These are phyloP conservation scores for Hylia prasina DNA, from an alignment of 2,113 vertebrate genomes.

Conservation along the genomic window DNA sequence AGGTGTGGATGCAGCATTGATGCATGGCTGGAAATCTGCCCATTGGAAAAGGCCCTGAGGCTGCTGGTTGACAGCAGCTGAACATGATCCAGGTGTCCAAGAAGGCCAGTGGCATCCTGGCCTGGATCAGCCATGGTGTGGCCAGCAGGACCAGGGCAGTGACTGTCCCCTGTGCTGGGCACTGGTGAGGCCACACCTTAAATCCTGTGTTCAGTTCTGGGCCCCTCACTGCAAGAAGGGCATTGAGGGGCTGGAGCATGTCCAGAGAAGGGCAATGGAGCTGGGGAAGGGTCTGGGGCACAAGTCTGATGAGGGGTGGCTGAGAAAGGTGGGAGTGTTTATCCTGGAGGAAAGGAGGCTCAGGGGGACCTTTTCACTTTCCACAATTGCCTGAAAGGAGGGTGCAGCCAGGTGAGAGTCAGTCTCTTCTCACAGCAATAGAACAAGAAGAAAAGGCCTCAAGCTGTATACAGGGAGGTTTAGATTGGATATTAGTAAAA, in stretches of 20 bases:
- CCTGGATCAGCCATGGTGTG: background rate
- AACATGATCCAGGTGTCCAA: background rate
- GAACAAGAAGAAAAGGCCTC: background rate
- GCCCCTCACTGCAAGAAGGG: fast-evolving
- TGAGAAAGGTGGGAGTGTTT: background rate
- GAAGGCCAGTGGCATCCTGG: background rate
- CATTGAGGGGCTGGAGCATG: fast-evolving
- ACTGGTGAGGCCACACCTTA: fast-evolving
- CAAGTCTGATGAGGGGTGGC: fast-evolving
- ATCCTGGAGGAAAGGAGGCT: background rate
- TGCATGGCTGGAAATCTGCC: background rate
- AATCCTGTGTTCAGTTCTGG: background rate
- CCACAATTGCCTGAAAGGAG: background rate
- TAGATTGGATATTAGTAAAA: background rate
- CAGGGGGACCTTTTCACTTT: too few relatives aligned
- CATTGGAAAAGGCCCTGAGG: fast-evolving
- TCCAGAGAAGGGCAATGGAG: fast-evolving
- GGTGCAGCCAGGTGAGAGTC: background rate
- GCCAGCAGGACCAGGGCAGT: background rate
- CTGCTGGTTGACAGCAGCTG: fast-evolving
- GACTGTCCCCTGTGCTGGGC: fast-evolving
- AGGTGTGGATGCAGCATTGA: fast-evolving
- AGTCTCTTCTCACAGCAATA: background rate
- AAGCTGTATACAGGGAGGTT: background rate
- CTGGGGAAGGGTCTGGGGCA: background rate